A percentile compares a stretch with the other conserved stretches of the same genome.
These are phyloP conservation scores for Poicephalus meyeri DNA, from an alignment of 2,113 vertebrate genomes.

Conservation along the genomic window DNA sequence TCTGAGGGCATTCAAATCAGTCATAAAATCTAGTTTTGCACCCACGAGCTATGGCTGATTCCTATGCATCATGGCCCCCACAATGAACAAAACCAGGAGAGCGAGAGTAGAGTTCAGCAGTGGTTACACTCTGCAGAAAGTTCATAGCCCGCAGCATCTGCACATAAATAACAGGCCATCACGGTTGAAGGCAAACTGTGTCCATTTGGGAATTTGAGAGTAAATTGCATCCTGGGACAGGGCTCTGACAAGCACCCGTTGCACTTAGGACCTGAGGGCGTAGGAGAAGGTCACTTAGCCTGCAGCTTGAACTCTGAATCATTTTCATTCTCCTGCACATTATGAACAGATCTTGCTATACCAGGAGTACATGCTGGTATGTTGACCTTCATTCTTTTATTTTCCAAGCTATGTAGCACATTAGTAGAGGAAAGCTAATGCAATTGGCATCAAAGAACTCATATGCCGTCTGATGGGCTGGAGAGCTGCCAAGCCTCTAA, in stretches of 20 bases:
- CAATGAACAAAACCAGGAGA: background rate
- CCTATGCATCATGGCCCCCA: background rate
- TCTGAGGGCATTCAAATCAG: background rate
- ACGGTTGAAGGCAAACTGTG: slow-evolving; percentile 40
- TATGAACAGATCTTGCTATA: slow-evolving; percentile 38
- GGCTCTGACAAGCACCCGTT: background rate
- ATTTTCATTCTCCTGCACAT: slow-evolving; percentile 51
- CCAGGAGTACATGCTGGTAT: slow-evolving; percentile 32
- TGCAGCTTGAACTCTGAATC: background rate
- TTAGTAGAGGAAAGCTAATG: slow-evolving; percentile 63
- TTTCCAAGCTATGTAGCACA: slow-evolving; percentile 70
- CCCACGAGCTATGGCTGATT: background rate
- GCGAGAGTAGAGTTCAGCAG: background rate
- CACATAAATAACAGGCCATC: slow-evolving; percentile 2
- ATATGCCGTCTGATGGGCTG: slow-evolving; percentile 50
- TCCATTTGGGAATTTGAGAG: slow-evolving; percentile 48
- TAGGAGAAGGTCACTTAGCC: slow-evolving; percentile 48
- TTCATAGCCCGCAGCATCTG: slow-evolving; percentile 15
- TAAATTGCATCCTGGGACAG: slow-evolving; percentile 46
- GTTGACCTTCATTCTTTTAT: slow-evolving; percentile 69
- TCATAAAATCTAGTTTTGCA: background rate
- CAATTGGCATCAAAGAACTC: slow-evolving; percentile 71
- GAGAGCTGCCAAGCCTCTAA: slow-evolving; percentile 60
- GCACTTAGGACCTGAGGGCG: slow-evolving; percentile 14
- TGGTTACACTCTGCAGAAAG: background rate